Percentiles rank a stretch among this genome's conserved stretches.
Conservation (phyloP, 2,113 vertebrate genomes). For the Labrus mixtus region DNA sequence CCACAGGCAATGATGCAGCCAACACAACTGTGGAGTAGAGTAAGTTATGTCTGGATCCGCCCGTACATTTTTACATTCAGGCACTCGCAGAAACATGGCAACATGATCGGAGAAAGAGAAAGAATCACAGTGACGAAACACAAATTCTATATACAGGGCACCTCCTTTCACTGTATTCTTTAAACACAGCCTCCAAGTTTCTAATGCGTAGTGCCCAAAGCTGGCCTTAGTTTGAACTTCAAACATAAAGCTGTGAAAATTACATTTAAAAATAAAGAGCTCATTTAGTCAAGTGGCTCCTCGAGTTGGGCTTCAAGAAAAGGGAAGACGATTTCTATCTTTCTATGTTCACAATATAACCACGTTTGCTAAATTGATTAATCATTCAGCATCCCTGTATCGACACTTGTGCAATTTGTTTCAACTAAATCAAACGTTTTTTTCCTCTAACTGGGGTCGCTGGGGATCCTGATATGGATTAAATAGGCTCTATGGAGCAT, state of each 20-base stretch:
- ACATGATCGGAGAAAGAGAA: slow-evolving; percentile 27
- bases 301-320: slow-evolving; percentile 15
- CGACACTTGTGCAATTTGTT: slow-evolving; percentile 23
- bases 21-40: background rate
- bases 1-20: background rate
- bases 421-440: slow-evolving; percentile 22
- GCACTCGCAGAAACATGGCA: slow-evolving; percentile 43
- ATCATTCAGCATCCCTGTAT: background rate
- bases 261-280: slow-evolving; percentile 19
- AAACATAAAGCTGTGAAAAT: slow-evolving; percentile 24
- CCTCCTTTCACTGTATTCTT: background rate
- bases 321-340: slow-evolving; percentile 19
- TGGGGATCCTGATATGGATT: slow-evolving; percentile 25
- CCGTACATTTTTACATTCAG: slow-evolving; percentile 1
- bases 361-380: slow-evolving; percentile 21
- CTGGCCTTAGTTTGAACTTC: slow-evolving; percentile 6
- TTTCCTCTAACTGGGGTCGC: slow-evolving; percentile 3
- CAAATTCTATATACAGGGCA: slow-evolving; percentile 38
- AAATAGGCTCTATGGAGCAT: slow-evolving; percentile 34
- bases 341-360: slow-evolving; percentile 26
- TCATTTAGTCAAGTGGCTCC: slow-evolving; percentile 23
- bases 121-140: slow-evolving; percentile 37
- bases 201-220: too few relatives aligned
- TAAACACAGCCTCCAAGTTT: background rate
- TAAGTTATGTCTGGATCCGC: background rate